Percentiles rank a stretch among this genome's conserved stretches.
phyloP scores from a whole-genome alignment of 2,888 invertebrate genomes.

The Dusona sp. region DNA sequence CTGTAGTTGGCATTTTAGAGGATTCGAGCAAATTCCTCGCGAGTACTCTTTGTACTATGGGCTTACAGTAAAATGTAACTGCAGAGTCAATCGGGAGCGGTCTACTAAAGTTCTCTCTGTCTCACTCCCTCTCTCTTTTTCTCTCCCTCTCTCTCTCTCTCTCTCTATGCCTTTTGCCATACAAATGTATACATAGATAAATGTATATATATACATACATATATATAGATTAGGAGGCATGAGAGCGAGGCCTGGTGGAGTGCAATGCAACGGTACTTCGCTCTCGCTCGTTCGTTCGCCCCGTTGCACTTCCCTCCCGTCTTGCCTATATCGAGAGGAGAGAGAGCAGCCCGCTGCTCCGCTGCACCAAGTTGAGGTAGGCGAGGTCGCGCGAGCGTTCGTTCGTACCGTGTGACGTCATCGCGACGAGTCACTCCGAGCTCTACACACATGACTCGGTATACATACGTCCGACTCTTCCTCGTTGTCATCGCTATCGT shows the following conservation, averaged over 20 bases:
- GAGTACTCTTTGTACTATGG: slow-evolving; percentile 3
- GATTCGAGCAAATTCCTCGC: slow-evolving; percentile 35
- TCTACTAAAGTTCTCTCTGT: slow-evolving; percentile 28
- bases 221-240: slow-evolving; percentile 52
- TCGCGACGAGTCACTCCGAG: slow-evolving; percentile 65
- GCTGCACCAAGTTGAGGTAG: slow-evolving; percentile 82
- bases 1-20: background rate
- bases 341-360: slow-evolving; percentile 27
- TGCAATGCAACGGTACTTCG: slow-evolving; percentile 77
- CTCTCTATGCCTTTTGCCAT: background rate
- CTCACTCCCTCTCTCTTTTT: slow-evolving; percentile 2
- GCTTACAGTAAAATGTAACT: slow-evolving; percentile 37
- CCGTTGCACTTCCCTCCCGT: slow-evolving; percentile 49
- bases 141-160: background rate
- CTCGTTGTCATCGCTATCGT: slow-evolving; percentile 54
- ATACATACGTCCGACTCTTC: slow-evolving; percentile 37
- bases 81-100: slow-evolving; percentile 59
- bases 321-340: slow-evolving; percentile 10
- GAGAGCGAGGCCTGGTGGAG: slow-evolving; percentile 56
- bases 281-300: slow-evolving; percentile 72
- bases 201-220: slow-evolving; percentile 19
- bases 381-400: slow-evolving; percentile 80
- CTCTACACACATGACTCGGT: slow-evolving; percentile 29
- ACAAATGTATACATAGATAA: background rate
- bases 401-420: slow-evolving; percentile 74